Evolutionary conservation across 2,113 vertebrate genomes (phyloP).

Genomic region (human (Homo sapiens)): DNA sequence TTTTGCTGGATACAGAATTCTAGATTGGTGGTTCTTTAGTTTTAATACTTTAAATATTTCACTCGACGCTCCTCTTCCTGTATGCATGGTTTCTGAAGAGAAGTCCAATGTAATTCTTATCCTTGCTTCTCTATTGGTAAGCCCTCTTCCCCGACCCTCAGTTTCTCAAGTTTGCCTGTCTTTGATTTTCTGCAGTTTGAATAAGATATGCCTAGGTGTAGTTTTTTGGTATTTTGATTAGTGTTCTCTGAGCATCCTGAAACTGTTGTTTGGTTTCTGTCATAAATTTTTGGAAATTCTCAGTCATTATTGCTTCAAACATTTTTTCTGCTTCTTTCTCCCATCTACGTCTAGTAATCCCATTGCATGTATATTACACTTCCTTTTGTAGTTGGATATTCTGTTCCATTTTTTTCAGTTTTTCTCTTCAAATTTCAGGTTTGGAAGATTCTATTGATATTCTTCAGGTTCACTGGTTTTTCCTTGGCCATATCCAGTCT

Average conservation of each 20-base stretch:
- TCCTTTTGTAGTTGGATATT: background rate
- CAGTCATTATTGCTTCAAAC: background rate
- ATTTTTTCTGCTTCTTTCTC: background rate
- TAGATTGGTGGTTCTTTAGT: background rate
- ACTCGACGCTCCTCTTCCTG: background rate
- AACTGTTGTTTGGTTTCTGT: background rate
- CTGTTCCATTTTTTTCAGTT: background rate
- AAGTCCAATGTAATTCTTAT: background rate
- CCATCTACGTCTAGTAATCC: background rate
- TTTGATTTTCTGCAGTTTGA: background rate
- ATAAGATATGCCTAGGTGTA: background rate
- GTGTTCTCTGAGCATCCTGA: background rate
- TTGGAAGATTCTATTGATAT: background rate
- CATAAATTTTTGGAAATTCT: background rate
- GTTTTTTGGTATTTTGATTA: background rate
- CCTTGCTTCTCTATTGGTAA: background rate
- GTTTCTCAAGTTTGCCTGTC: background rate
- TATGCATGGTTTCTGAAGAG: background rate
- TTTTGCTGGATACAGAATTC: background rate
- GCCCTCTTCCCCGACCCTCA: background rate
- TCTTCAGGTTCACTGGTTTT: background rate
- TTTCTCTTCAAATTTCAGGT: background rate
- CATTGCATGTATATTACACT: background rate
- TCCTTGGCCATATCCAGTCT: background rate
- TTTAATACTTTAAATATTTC: background rate